Percentiles rank a stretch among this genome's conserved stretches.
phyloP scores from a whole-genome alignment of 2,888 invertebrate species.

The Actias luna region DNA sequence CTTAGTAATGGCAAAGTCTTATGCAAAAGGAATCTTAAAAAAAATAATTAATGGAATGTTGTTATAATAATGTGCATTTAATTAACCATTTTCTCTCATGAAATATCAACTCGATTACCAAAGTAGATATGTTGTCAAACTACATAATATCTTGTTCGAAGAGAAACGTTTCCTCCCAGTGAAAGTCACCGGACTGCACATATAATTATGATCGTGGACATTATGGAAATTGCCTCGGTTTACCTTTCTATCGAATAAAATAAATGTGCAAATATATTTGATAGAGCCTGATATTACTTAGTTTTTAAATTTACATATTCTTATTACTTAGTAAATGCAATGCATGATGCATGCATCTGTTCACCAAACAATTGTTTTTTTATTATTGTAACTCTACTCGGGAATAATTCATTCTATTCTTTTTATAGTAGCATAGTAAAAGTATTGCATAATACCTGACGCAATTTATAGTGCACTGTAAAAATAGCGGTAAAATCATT shows the following conservation, averaged over 20 bases:
- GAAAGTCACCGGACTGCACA: constrained; percentile 54
- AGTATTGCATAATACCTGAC: no score
- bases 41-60: background rate
- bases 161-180: constrained; percentile 50
- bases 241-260: constrained; percentile 57
- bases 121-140: constrained; percentile 32
- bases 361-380: background rate
- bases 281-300: background rate
- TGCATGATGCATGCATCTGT: background rate
- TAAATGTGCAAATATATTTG: constrained; percentile 29
- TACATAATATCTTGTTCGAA: constrained; percentile 30
- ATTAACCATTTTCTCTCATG: background rate
- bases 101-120: constrained; percentile 1
- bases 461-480: no score
- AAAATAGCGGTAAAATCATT: no score
- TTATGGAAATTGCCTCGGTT: constrained; percentile 56
- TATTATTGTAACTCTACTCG: no score
- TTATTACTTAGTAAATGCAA: background rate
- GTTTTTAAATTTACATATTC: background rate
- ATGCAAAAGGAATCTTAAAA: background rate
- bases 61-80: background rate
- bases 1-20: no score
- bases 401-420: no score
- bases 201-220: constrained; percentile 48
- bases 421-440: no score